phyloP scores from a whole-genome alignment of 2,888 invertebrate species.

The Pammene aurita region DNA sequence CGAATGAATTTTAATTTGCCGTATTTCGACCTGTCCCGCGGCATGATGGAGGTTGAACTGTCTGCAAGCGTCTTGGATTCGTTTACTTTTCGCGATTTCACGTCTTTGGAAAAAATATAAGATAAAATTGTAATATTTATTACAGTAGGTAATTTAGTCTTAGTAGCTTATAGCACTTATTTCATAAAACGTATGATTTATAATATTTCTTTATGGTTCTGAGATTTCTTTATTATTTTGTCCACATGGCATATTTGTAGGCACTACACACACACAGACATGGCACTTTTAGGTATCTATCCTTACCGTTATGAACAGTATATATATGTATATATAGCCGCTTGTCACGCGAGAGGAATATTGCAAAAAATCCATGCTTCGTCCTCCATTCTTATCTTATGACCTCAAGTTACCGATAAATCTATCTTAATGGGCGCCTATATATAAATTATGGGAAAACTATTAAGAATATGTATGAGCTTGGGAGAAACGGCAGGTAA shows the following conservation, averaged over 20 bases:
- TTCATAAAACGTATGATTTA: not conserved
- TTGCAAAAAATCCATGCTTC: not conserved
- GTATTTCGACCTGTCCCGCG: conserved; percentile 6
- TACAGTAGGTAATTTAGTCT: not conserved
- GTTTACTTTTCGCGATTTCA: conserved; percentile 16
- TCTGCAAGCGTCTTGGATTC: conserved; percentile 33
- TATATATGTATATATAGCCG: not conserved
- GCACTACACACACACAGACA: no score
- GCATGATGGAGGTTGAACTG: conserved; percentile 23
- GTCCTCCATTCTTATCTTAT: not conserved
- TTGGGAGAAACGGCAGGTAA: conserved; percentile 1
- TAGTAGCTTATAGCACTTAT: not conserved
- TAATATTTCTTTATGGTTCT: no score
- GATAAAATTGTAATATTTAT: not conserved
- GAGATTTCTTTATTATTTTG: no score
- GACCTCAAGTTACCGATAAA: conserved; percentile 6
- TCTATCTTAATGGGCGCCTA: conserved; percentile 12
- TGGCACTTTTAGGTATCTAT: no score
- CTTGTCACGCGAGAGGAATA: no score
- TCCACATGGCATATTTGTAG: no score
- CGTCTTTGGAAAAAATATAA: conserved; percentile 6
- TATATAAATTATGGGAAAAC: conserved; percentile 21
- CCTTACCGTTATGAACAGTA: no score
- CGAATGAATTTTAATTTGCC: conserved; percentile 9
- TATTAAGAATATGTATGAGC: conserved; percentile 14